Base-by-base conservation (phyloP, 2,113 vertebrate species). In the Lamprotornis superbus region DNA sequence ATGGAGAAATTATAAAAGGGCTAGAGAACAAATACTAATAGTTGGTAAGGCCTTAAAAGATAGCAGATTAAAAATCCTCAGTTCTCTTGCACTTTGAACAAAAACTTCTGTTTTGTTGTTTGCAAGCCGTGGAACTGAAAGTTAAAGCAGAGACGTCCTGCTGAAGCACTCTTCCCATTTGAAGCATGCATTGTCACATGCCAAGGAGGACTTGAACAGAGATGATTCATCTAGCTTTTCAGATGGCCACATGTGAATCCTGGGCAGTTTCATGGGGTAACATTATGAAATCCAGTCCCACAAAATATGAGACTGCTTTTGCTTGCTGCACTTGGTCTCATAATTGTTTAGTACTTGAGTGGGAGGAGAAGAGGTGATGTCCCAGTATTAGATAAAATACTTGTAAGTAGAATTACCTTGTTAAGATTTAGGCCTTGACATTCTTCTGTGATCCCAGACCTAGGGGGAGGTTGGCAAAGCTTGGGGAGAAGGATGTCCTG, bases 131-230 rank as follows among this genome's bases (percentile, higher is more conserved):
- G 3, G 56, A 91, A 86, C n/a, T 74, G 71, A 71, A 89, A 91
- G 56, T 15, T 69, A 42, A 52, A 70, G 61, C 56, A 80, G 52
- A 67, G 53, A 12, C 9, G 2, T 17, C 11, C 35, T 86, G 18
- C 47, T 75, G 24, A 40, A 27, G 17, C 14, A 3, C 7, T 53
- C 33, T 49, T 83, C 31, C 12, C 2, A 0, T 63, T 40, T 42
- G 46, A 40, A 64, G 39, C 12, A 9, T 16, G 44, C 12, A 13
- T 18, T 1, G 1, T 61, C 17, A 4, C 0, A 0, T 76, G 57
- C 39, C 28, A 15, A 40, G 14, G 47, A 57, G 28, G 24, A 28
- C 57, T 71, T 63, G 9, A 75, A 33, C 21, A 57, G n/a, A 27
- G 27, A 9, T 44, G 22, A 50, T 55, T 77, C 25, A 17, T 68